phyloP scores from a whole-genome alignment of 2,113 vertebrate species.

The Thalassarche chlororhynchos region DNA sequence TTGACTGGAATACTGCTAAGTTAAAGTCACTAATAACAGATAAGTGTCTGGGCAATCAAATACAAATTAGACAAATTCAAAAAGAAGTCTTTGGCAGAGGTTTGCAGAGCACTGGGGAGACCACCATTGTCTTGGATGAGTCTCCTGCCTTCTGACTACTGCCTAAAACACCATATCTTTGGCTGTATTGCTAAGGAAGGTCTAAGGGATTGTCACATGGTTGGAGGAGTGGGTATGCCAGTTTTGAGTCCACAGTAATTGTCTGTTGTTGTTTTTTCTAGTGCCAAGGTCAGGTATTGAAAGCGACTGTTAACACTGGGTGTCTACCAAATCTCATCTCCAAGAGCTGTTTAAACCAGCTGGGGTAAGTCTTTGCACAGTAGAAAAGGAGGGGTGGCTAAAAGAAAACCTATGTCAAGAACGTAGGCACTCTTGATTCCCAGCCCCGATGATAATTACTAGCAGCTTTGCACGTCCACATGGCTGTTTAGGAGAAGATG shows the following conservation, averaged over 20 bases:
- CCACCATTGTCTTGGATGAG: neutral
- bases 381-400: neutral
- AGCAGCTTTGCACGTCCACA: neutral
- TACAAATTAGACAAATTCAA: neutral
- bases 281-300: conserved; percentile 84
- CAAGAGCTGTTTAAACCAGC: conserved; percentile 81
- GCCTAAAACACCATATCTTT: neutral
- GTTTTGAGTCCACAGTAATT: neutral
- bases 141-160: neutral
- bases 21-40: neutral
- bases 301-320: conserved; percentile 86
- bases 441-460: neutral
- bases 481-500: neutral
- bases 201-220: neutral
- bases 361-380: conserved; percentile 80
- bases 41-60: neutral
- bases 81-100: neutral
- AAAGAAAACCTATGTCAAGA: neutral
- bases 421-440: neutral
- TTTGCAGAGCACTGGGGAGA: neutral
- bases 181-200: neutral
- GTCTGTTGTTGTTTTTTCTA: conserved; percentile 51
- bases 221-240: neutral
- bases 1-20: neutral
- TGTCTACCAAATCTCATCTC: conserved; percentile 88